phyloP scores from a whole-genome alignment of 2,797 vertebrate genomes.

The Clamator glandarius region DNA sequence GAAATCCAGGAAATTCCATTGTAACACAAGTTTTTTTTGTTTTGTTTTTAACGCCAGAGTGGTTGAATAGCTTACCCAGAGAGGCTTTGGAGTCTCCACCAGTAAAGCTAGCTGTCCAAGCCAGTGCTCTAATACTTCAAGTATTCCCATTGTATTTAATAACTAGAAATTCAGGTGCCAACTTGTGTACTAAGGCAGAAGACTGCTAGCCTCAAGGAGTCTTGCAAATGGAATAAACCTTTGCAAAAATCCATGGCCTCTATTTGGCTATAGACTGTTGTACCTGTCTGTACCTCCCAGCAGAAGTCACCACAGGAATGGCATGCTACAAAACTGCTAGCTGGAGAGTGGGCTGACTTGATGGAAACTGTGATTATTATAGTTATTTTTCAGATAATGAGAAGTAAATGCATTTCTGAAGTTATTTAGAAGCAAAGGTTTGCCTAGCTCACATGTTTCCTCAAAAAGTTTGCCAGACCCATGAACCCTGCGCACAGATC shows the following conservation, averaged over 20 bases:
- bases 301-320: not conserved
- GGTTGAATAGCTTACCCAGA: not conserved
- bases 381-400: not conserved
- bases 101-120: not conserved
- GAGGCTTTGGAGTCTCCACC: not conserved
- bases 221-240: not conserved
- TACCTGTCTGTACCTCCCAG: not conserved
- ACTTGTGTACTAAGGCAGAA: not conserved
- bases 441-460: not conserved
- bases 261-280: not conserved
- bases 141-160: not conserved
- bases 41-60: not conserved
- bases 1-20: not conserved
- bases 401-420: not conserved
- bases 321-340: not conserved
- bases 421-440: not conserved
- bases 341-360: not conserved
- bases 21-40: not conserved
- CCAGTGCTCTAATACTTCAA: not conserved
- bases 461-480: not conserved
- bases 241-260: not conserved
- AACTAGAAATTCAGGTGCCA: not conserved
- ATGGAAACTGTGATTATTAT: accelerated
- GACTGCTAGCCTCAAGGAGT: not conserved
- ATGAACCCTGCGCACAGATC: not conserved